Conservation (phyloP, 2,113 vertebrate genomes). For the Malaclemys terrapin region DNA sequence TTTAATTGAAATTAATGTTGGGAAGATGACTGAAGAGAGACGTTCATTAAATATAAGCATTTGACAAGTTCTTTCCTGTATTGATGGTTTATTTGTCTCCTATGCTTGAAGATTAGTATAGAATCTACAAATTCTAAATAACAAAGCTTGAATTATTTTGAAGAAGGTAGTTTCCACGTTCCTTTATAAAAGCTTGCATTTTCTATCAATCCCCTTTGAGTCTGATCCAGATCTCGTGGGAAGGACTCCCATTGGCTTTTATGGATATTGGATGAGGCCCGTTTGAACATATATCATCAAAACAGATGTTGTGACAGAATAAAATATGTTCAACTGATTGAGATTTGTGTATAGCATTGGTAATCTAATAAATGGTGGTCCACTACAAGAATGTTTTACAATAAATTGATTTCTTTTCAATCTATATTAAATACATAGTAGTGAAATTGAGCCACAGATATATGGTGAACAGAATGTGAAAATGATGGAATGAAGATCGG, state of each 20-base stretch:
- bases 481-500: not conserved
- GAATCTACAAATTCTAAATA: constrained; percentile 23
- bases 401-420: not conserved
- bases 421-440: not conserved
- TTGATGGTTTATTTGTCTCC: not conserved
- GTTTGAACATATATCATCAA: not conserved
- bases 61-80: not conserved
- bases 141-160: constrained; percentile 51
- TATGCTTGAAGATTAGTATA: not conserved
- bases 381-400: not conserved
- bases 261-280: not conserved
- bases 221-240: not conserved
- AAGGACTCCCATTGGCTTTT: not conserved
- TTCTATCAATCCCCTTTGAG: not conserved
- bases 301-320: not conserved
- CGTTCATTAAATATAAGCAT: not conserved
- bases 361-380: not conserved
- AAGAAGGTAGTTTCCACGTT: constrained; percentile 51
- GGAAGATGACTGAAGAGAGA: not conserved
- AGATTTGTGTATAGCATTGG: not conserved
- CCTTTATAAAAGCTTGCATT: not conserved
- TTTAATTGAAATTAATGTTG: not conserved
- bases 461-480: not conserved
- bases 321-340: not conserved
- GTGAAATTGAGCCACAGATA: no score